Evolutionary conservation across 30 jellyfish, hydroid and myxozoan species (phyloP), one percentile per base, ranked within the genome.

Genomic region (Sanderia malayensis): DNA sequence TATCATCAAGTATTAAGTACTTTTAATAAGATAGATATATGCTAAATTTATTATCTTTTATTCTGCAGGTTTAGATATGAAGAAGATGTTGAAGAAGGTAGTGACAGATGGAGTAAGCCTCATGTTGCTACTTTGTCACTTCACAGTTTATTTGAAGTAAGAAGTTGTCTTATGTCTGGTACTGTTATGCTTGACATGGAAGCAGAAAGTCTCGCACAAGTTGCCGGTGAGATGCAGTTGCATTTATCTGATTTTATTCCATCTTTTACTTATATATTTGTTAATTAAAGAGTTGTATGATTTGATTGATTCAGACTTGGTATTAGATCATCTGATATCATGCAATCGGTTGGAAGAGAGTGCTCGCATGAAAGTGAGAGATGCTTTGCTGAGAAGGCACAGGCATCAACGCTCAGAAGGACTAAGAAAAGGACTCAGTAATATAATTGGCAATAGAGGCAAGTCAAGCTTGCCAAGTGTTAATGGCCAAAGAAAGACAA

Each of bases 71-170:
- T 76, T 47, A 92, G 85, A 49, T 92, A 84, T 65, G 99, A 92
- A 75, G 99, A 92, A 61, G 99, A 92, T 68, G 99, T 92, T 6
- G 99, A 92, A 58, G 99, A 92, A 52, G 95, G 96, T 0, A 96
- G 99, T 0, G 99, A 92, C 71, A 75, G 99, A 2, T 92, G 96
- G 96, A 84, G 96, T 79, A 92, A 92, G 46, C 99, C 99, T 6
- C 99, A 84, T 58, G 99, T 92, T 28, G 99, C 96, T 10, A 86
- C 99, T 1, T 49, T 92, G 46, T 92, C 99, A 32, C 79, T 92
- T 26, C 82, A 92, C 85, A 85, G 96, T 44, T 59, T 92, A 23
- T 76, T 92, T 58, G 99, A 92, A 75, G 80, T 92, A 4, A 65
- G 99, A 24, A 92, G 95, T 73, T 76, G 89, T 25, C 82, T 92